Percentiles rank a stretch among this genome's conserved stretches.
These are phyloP conservation scores for Anhinga anhinga DNA, from an alignment of 2,113 vertebrate genomes.

Conservation along the genomic window DNA sequence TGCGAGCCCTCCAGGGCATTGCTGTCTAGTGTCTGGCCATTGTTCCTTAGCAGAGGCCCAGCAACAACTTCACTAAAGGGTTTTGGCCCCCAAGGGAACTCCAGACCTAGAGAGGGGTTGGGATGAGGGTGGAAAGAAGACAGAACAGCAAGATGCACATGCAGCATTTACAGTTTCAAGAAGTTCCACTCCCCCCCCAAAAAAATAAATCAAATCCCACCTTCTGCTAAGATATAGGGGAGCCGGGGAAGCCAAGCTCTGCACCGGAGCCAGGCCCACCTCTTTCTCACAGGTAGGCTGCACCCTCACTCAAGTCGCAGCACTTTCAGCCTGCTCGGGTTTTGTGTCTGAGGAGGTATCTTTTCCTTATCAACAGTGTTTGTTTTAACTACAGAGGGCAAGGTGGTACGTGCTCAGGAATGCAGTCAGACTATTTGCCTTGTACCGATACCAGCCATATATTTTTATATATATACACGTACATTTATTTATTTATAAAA, in stretches of 20 bases:
- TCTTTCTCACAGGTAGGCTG: background rate
- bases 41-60: slow-evolving; percentile 90
- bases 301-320: fast-evolving
- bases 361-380: background rate
- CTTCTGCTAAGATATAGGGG: background rate
- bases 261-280: background rate
- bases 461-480: background rate
- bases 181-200: background rate
- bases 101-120: slow-evolving; percentile 78
- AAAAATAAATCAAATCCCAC: background rate
- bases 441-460: background rate
- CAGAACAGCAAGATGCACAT: background rate
- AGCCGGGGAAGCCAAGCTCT: background rate
- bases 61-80: slow-evolving; percentile 96
- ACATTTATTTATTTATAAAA: background rate
- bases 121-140: background rate
- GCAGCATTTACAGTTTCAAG: background rate
- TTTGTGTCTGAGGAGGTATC: background rate
- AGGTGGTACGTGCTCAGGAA: slow-evolving; percentile 16
- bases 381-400: background rate
- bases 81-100: slow-evolving; percentile 99
- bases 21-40: slow-evolving; percentile 89
- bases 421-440: background rate
- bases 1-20: slow-evolving; percentile 89
- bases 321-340: background rate